Conservation (phyloP, 2,797 vertebrate species). For the Austrolebias charrua region DNA sequence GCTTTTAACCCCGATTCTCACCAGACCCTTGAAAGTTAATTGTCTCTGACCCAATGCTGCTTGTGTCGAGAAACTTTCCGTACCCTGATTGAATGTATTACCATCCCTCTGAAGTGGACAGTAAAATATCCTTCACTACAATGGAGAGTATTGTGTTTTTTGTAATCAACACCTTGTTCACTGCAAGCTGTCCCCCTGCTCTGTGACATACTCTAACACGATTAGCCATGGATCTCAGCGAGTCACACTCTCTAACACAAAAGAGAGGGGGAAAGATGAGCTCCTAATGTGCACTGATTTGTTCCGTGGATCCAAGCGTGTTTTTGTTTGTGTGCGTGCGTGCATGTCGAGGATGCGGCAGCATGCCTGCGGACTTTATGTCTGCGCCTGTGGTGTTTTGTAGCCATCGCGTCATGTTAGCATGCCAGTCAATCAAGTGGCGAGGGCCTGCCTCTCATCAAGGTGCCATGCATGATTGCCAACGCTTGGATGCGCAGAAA, state of each 20-base stretch:
- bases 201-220: slow-evolving; percentile 60
- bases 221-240: slow-evolving; percentile 66
- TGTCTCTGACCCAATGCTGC: slow-evolving; percentile 46
- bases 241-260: slow-evolving; percentile 48
- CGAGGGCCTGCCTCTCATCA: slow-evolving; percentile 73
- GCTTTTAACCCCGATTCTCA: slow-evolving; percentile 60
- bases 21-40: slow-evolving; percentile 60
- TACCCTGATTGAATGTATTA: slow-evolving; percentile 47
- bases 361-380: slow-evolving; percentile 58
- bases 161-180: slow-evolving; percentile 50
- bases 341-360: slow-evolving; percentile 36
- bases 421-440: slow-evolving; percentile 75
- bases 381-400: slow-evolving; percentile 51
- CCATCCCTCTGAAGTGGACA: slow-evolving; percentile 48
- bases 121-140: slow-evolving; percentile 36
- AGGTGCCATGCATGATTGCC: slow-evolving; percentile 76
- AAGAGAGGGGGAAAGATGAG: slow-evolving; percentile 44
- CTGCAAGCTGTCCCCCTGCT: slow-evolving; percentile 49
- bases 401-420: slow-evolving; percentile 73
- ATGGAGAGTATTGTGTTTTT: slow-evolving; percentile 45
- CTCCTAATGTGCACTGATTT: slow-evolving; percentile 63
- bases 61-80: slow-evolving; percentile 48
- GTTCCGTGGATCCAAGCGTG: slow-evolving; percentile 60
- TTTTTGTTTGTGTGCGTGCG: slow-evolving; percentile 13
- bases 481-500: slow-evolving; percentile 69